These are phyloP conservation scores for Knipowitschia caucasica DNA, from an alignment of 2,797 vertebrate species.

Conservation along the genomic window DNA sequence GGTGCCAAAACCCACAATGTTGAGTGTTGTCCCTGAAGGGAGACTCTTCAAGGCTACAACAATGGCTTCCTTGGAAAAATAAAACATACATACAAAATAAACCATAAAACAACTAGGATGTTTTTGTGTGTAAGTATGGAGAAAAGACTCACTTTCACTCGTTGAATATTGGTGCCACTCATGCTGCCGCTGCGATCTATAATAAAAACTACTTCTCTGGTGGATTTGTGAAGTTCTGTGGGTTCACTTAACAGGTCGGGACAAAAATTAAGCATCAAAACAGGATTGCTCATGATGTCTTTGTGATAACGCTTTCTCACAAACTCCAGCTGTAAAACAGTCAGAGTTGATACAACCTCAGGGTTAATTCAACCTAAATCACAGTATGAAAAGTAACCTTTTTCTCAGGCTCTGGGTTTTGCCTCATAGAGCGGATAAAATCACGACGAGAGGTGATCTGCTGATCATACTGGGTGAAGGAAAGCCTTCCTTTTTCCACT, in stretches of 20 bases:
- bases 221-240: slow-evolving; percentile 80
- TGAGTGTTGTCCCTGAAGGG: slow-evolving; percentile 84
- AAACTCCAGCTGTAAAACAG: slow-evolving; percentile 83
- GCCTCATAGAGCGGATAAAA: slow-evolving; percentile 79
- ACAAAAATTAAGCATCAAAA: slow-evolving; percentile 96
- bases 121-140: not conserved
- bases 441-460: slow-evolving; percentile 83
- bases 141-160: slow-evolving; percentile 76
- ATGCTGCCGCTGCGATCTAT: slow-evolving; percentile 77
- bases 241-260: slow-evolving; percentile 74
- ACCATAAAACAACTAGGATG: not conserved
- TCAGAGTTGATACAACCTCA: slow-evolving; percentile 4
- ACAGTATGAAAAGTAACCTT: slow-evolving; percentile 73
- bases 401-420: slow-evolving; percentile 82
- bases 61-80: slow-evolving; percentile 83
- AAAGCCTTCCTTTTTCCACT: slow-evolving; percentile 85
- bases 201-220: slow-evolving; percentile 89
- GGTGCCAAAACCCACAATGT: slow-evolving; percentile 80
- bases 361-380: not conserved
- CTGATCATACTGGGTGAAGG: slow-evolving; percentile 84
- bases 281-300: slow-evolving; percentile 89
- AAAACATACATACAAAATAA: not conserved
- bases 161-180: slow-evolving; percentile 70
- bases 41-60: slow-evolving; percentile 91
- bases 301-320: slow-evolving; percentile 93